phyloP scores from a whole-genome alignment of 1,140 invertebrate genomes.

The Idris sp. region DNA sequence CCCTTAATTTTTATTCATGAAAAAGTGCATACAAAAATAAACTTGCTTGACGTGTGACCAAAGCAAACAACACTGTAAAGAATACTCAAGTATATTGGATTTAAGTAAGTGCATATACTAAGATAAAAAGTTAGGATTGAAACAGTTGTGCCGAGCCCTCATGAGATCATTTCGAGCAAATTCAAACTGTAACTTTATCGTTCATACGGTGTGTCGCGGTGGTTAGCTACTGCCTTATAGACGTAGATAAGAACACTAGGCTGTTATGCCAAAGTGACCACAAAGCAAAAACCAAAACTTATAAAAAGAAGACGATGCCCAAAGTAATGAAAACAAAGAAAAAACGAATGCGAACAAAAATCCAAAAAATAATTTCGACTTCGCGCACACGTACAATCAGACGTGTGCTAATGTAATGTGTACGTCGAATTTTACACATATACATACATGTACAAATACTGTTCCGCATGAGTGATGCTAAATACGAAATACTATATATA shows the following conservation, averaged over 20 bases:
- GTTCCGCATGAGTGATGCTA: constrained; percentile 20
- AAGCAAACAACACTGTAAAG: constrained; percentile 18
- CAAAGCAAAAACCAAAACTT: constrained; percentile 33
- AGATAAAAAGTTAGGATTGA: constrained; percentile 32
- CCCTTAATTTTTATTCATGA: constrained; percentile 23
- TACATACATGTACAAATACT: constrained; percentile 25
- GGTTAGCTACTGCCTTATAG: constrained; percentile 72
- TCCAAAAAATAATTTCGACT: not conserved
- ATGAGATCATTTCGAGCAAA: constrained; percentile 37
- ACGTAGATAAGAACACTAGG: constrained; percentile 66
- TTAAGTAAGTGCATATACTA: constrained; percentile 21
- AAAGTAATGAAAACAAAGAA: constrained; percentile 12
- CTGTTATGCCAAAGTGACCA: constrained; percentile 17
- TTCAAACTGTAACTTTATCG: constrained; percentile 35
- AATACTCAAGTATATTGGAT: constrained; percentile 39
- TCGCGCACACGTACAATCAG: not conserved
- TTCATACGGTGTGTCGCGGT: constrained; percentile 65
- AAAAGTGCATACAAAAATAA: constrained; percentile 19
- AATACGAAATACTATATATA: constrained; percentile 30
- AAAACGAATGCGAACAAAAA: not conserved
- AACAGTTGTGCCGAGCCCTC: constrained; percentile 49
- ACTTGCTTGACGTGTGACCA: constrained; percentile 13
- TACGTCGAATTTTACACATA: constrained; percentile 10
- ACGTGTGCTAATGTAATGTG: constrained; percentile 2
- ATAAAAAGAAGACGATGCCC: constrained; percentile 8